Evolutionary conservation across 2,797 vertebrate species (phyloP).

Genomic region (Rhinogobio ventralis): DNA sequence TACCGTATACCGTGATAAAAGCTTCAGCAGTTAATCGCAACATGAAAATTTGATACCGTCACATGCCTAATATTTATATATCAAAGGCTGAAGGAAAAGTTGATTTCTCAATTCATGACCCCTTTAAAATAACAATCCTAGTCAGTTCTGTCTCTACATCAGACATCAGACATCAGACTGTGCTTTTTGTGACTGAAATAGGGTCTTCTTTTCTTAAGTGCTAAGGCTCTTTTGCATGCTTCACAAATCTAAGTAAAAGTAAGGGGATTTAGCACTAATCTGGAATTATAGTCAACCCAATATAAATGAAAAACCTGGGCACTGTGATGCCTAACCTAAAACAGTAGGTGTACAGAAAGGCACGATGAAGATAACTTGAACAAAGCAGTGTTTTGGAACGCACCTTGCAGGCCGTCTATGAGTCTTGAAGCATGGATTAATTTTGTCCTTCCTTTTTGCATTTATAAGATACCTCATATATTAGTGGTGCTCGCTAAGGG

Average conservation of each 20-base stretch:
- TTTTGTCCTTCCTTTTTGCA: not conserved
- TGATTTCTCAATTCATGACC: no score
- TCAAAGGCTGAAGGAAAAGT: no score
- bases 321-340: slow-evolving; percentile 12
- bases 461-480: not conserved
- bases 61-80: no score
- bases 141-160: slow-evolving; percentile 64
- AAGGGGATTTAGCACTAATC: slow-evolving; percentile 31
- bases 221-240: slow-evolving; percentile 30
- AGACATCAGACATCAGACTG: no score
- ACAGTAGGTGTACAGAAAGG: not conserved
- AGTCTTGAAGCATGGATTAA: not conserved
- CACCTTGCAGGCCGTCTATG: not conserved
- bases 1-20: no score
- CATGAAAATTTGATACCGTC: no score
- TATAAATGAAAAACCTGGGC: slow-evolving; percentile 10
- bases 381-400: not conserved
- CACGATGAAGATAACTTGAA: not conserved
- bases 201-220: slow-evolving; percentile 27
- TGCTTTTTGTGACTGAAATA: slow-evolving; percentile 30
- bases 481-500: not conserved
- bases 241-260: slow-evolving; percentile 24
- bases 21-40: no score
- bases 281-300: slow-evolving; percentile 20
- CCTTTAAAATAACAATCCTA: slow-evolving; percentile 65